Evolutionary conservation across 53 echinoderm and acorn worm species (phyloP), one percentile per base, ranked within the genome.

Genomic region (Crossaster papposus): DNA sequence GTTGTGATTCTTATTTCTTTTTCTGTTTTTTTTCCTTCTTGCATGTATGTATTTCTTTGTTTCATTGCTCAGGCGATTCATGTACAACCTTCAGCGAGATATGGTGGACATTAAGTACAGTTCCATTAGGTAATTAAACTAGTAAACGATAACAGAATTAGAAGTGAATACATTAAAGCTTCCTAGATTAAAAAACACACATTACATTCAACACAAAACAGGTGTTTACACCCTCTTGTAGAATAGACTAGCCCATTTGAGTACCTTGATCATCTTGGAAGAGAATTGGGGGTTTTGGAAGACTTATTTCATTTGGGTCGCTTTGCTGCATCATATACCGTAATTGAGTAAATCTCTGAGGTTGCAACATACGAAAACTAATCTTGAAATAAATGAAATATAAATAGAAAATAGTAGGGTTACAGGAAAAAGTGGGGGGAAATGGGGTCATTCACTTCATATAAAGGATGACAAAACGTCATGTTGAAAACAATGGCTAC

Each of bases 51-150:
- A 71, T 52, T 84, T 53, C 84, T 54, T 82, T 75, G 82, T 81
- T 82, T 58, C 29, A 37, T 77, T 82, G 83, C 90, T 64, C 77
- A 90, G 90, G 72, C 90, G 83, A 62, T 82, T 83, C 75, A 73
- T 82, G 62, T 82, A 90, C 82, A 83, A 82, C 90, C 70, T 82
- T 26, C 75, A 83, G 62, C 30, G 83, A 65, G 90, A 90, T 82
- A 83, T 83, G 76, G 90, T 77, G 17, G 74, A 82, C 63, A 83
- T 83, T 90, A 90, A 90, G 73, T 90, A 90, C 83, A 90, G 90
- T 83, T 62, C 82, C 36, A 75, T 90, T 90, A 90, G 90, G 90
- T 90, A 90, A 90, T 70, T 72, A 44, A 44, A 71, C 71, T 13
- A 36, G 15, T 36, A 30, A 34, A 81, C 11, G 81, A 81, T 68